phyloP scores from a whole-genome alignment of 2,113 vertebrate genomes.

The Girardinichthys multiradiatus region DNA sequence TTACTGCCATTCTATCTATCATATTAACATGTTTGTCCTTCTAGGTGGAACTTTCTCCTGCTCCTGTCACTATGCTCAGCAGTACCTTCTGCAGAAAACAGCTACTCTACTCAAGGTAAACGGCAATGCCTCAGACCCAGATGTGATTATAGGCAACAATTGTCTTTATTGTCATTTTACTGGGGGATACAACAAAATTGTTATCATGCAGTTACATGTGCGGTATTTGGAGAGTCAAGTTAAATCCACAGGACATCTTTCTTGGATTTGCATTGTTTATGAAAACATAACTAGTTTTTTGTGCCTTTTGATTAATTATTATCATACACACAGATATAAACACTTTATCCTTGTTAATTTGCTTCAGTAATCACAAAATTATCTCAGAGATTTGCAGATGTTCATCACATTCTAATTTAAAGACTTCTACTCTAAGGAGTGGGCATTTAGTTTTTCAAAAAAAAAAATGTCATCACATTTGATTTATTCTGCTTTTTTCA shows the following conservation, averaged over 20 bases:
- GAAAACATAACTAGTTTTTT: background rate
- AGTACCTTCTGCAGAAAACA: constrained; percentile 82
- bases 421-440: background rate
- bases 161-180: too few species aligned
- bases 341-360: too few species aligned
- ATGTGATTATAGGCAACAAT: too few species aligned
- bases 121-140: background rate
- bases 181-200: too few species aligned
- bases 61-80: constrained; percentile 89
- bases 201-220: too few species aligned
- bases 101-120: constrained; percentile 79
- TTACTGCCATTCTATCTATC: too few species aligned
- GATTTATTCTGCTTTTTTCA: background rate
- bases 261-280: background rate
- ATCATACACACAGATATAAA: background rate
- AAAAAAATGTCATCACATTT: background rate
- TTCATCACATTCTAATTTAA: background rate
- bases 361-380: too few species aligned
- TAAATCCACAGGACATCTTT: too few species aligned
- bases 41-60: constrained; percentile 89
- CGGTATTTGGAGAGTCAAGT: too few species aligned
- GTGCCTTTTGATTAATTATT: background rate
- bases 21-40: constrained; percentile 34
- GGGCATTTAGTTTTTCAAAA: background rate
- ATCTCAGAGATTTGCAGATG: too few species aligned